Base-by-base conservation (phyloP, 2,113 vertebrate species). In the Oceanites oceanicus region DNA sequence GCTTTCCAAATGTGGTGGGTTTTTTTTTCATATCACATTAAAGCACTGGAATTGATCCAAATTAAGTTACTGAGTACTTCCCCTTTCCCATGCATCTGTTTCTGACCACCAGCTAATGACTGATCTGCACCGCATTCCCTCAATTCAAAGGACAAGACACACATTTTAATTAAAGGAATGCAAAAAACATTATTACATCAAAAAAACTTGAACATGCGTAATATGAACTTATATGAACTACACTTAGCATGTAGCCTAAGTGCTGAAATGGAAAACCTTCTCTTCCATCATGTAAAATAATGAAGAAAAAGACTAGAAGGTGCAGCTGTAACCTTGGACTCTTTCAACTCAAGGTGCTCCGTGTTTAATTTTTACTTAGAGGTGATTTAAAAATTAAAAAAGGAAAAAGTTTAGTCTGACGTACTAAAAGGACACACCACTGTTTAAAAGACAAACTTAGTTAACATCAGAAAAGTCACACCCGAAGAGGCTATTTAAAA, bases 121-220 rank as follows among this genome's bases (percentile, higher is more conserved):
- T 71, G 30, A 42, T 59, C 30, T 40, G 19, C 18, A 36, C n/a
- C 85, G 47, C 15, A 63, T 71, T 85, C 29, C 55, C 44, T 81
- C 62, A 80, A 27, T 42, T 89, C 40, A 53, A 75, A 90, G 17
- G 16, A 71, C 10, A 50, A 58, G 23, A 27, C 5, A n/a, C 3
- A 45, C 2, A 13, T 59, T 81, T 78, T 49, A 55, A 55, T 27
- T 53, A 50, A 67, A 72, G 29, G 49, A 86, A 72, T 50, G 11
- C 19, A 85, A 77, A 70, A 79, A 73, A 7, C 2, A 11, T 40
- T 80, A 36, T 38, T 61, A 62, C 15, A 58, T 74, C 0, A 63
- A 50, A 84, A 56, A 40, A 30, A 1, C 2, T 15, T 1, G 1
- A 67, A 45, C 32, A n/a, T 4, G 5, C 0, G 0, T 62, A 91